Percentiles rank a stretch among this genome's conserved stretches.
Evolutionary conservation across 2,113 vertebrate species (phyloP).

Genomic region (Tiliqua scincoides): DNA sequence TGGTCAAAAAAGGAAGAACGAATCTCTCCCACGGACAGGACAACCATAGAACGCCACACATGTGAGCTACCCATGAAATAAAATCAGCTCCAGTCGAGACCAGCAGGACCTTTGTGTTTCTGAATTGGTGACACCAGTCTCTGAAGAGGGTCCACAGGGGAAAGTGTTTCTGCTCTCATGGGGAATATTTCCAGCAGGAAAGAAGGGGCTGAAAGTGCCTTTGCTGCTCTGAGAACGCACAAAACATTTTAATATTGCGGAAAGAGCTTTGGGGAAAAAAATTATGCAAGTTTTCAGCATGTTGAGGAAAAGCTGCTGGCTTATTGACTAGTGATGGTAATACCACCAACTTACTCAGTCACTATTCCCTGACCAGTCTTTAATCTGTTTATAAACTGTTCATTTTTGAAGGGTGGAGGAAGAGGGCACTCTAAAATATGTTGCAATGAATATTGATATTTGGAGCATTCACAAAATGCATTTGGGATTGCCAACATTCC

Average conservation of each 20-base stretch:
- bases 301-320: neutral
- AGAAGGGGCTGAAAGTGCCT: neutral
- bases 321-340: neutral
- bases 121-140: neutral
- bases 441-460: too few species aligned
- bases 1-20: conserved; percentile 48
- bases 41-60: neutral
- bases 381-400: neutral
- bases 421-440: neutral
- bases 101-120: neutral
- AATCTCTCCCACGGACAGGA: neutral
- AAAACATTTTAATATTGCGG: neutral
- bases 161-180: neutral
- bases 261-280: neutral
- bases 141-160: too few species aligned
- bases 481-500: too few species aligned
- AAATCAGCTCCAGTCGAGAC: conserved; percentile 10
- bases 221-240: neutral
- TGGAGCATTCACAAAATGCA: too few species aligned
- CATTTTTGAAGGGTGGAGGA: neutral
- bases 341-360: neutral
- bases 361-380: neutral
- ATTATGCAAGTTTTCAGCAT: neutral
- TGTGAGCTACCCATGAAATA: neutral
- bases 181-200: neutral